These are phyloP conservation scores for Mamestra brassicae DNA, from an alignment of 2,888 invertebrate species.

Conservation along the genomic window DNA sequence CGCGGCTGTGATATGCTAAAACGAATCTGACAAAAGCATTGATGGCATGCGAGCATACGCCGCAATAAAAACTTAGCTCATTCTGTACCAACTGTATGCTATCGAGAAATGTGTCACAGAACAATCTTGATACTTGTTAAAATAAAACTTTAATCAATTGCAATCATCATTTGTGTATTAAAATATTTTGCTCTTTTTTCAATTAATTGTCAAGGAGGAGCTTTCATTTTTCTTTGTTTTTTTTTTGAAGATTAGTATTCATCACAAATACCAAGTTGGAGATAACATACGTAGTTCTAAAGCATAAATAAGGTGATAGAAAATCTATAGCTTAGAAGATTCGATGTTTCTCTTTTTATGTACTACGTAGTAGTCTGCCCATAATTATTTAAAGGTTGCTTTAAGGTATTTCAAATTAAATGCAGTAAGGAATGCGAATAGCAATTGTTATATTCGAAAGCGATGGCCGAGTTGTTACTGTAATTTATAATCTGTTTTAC, in stretches of 20 bases:
- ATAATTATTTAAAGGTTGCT: not conserved
- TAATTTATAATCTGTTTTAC: slow-evolving; percentile 50
- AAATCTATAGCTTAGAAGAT: not conserved
- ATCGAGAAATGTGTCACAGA: slow-evolving; percentile 17
- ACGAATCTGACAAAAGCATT: slow-evolving; percentile 34
- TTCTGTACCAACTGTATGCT: slow-evolving; percentile 25
- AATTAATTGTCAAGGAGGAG: no score
- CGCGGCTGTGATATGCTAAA: slow-evolving; percentile 20
- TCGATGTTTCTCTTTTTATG: not conserved
- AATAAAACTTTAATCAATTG: not conserved
- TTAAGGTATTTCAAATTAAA: slow-evolving; percentile 37
- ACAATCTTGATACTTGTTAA: slow-evolving; percentile 42
- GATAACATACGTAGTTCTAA: not conserved
- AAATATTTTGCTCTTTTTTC: no score
- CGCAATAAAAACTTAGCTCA: slow-evolving; percentile 40
- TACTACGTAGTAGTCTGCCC: not conserved
- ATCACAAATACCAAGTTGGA: no score
- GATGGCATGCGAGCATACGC: slow-evolving; percentile 17
- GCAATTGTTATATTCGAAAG: slow-evolving; percentile 52
- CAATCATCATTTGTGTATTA: no score
- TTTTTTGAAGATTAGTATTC: no score
- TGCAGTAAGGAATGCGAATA: slow-evolving; percentile 41
- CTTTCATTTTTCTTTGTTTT: no score
- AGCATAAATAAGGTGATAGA: not conserved
- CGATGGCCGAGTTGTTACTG: slow-evolving; percentile 37